Base-by-base conservation (phyloP, 2,888 invertebrate species). In the Phyllotreta cruciferae region DNA sequence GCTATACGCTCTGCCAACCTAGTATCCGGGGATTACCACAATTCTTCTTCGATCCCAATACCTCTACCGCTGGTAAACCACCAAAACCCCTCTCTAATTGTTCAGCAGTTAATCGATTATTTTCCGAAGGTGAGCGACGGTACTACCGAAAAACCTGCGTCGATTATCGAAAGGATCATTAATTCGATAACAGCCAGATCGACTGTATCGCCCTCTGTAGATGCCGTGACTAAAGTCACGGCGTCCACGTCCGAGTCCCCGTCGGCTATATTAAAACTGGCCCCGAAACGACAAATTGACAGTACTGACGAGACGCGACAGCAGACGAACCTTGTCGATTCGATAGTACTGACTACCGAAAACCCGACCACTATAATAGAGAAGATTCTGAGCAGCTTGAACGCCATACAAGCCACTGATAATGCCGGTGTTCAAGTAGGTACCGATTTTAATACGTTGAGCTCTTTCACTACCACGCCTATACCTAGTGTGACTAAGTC, bases 301-400 rank as follows among this genome's bases (percentile, higher is more conserved):
- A 68, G 64, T 66, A 58, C 57, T 55, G 67, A 71, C 62, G 63
- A 47, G 36, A 64, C 71, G 63, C 71, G 63, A 67, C 70, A 69
- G 55, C 56, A 41, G 52, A 58, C 42, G 42, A 11, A 58, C 36
- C 34, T 53, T 56, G 58, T 66, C 45, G 52, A 64, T 61, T 52
- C 67, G 60, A 65, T 70, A 66, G 70, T 73, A 45, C 67, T 69
- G 60, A 80, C 80, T 55, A 80, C 79, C 56, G 80, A 80, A 74
- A 79, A 78, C 75, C 80, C 81, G 36, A 81, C 81, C 9, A 81
- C 82, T 24, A 77, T 82, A 62, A 81, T 82, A 63, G 80, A 82
- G 73, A 76, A 76, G 74, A 82, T 82, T 63, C 72, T 81, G 63
- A 80, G 74, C 70, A 81, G 81, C 56, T 69, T 82, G 50, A 78